Conservation (phyloP, 2,888 invertebrate species). For the Tridacna crocea region DNA sequence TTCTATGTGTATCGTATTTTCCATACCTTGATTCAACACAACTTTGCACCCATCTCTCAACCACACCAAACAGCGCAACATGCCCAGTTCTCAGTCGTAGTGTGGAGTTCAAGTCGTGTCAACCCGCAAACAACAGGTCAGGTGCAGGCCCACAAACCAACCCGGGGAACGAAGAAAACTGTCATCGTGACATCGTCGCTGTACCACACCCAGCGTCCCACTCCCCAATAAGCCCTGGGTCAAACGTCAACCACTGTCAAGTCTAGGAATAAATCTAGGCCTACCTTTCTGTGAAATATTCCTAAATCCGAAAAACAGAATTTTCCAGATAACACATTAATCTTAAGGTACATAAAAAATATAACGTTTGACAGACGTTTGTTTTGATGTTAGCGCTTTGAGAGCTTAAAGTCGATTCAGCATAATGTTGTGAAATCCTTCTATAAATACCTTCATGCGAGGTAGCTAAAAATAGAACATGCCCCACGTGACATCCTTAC, state of each 20-base stretch:
- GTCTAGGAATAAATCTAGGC: constrained; percentile 9
- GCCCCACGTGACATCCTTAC: constrained; percentile 32
- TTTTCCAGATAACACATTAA: constrained; percentile 2
- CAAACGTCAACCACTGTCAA: background rate
- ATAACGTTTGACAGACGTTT: constrained; percentile 27
- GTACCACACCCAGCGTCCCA: background rate
- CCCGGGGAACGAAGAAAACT: too few species aligned
- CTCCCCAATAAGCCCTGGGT: background rate
- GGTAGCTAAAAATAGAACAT: constrained; percentile 32
- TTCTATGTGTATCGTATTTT: too few species aligned
- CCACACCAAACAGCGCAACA: too few species aligned
- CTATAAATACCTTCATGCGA: constrained; percentile 22
- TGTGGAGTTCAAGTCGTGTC: too few species aligned
- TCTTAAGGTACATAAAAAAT: background rate
- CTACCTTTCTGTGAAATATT: constrained; percentile 19
- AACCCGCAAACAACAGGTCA: too few species aligned
- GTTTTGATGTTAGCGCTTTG: constrained; percentile 28
- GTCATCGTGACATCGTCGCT: too few species aligned
- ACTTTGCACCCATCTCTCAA: too few species aligned
- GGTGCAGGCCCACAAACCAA: too few species aligned
- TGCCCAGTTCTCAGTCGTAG: too few species aligned
- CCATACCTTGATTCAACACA: too few species aligned
- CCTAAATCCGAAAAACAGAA: constrained; percentile 25
- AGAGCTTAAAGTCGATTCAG: constrained; percentile 39
- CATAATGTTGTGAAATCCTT: constrained; percentile 55